A percentile compares a stretch with the other conserved stretches of the same genome.
Evolutionary conservation across 2,113 vertebrate species (phyloP).

Genomic region (Struthidea cinerea): DNA sequence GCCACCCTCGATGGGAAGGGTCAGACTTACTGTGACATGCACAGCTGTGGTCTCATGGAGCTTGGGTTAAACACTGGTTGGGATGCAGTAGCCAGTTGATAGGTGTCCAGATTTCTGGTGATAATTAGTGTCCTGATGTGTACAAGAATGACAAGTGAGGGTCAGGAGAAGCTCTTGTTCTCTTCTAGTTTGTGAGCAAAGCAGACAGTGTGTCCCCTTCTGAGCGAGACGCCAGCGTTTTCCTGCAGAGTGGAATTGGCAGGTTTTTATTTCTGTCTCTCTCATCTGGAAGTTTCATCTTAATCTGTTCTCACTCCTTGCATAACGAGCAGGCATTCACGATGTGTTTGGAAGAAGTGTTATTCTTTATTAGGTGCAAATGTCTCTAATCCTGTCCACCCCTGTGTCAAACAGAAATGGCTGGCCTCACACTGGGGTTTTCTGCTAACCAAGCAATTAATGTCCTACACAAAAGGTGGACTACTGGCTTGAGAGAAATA

Average conservation of each 20-base stretch:
- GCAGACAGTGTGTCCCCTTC: not conserved
- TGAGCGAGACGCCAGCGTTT: fast-evolving
- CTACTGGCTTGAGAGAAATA: not conserved
- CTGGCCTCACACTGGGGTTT: not conserved
- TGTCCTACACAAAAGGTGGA: not conserved
- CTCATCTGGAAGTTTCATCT: not conserved
- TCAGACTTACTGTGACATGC: not conserved
- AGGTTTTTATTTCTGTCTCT: not conserved
- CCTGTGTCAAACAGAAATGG: not conserved
- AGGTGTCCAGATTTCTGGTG: not conserved
- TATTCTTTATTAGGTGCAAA: not conserved
- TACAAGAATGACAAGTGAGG: not conserved
- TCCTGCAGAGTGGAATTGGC: not conserved
- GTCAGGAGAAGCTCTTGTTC: not conserved
- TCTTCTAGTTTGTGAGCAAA: not conserved
- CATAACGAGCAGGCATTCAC: not conserved
- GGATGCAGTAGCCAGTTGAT: not conserved
- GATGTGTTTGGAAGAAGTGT: not conserved
- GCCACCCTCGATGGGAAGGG: not conserved
- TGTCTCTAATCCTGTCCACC: not conserved
- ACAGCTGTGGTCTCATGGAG: not conserved
- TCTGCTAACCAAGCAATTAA: not conserved
- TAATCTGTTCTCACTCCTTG: not conserved
- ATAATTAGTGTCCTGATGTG: not conserved
- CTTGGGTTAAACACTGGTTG: not conserved